Percentiles rank a stretch among this genome's conserved stretches.
phyloP scores from a whole-genome alignment of 2,888 invertebrate species.

The Caenorhabditis sp. region DNA sequence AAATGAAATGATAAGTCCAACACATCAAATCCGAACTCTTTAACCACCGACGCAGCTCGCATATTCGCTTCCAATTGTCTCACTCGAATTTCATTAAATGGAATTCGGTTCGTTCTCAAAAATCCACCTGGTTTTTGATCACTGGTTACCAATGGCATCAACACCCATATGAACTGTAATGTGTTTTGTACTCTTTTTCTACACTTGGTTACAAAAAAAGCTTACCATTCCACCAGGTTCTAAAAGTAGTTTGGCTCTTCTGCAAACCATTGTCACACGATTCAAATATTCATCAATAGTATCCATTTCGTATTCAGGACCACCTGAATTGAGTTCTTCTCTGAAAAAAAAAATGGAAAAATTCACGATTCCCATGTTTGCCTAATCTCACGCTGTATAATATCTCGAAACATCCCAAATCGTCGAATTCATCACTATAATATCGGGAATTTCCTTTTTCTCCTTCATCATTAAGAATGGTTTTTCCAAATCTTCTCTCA shows the following conservation, averaged over 20 bases:
- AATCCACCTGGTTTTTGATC: conserved; percentile 9
- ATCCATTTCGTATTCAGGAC: conserved; percentile 14
- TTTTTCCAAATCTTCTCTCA: conserved; percentile 49
- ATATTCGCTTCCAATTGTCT: conserved; percentile 45
- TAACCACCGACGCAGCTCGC: conserved; percentile 43
- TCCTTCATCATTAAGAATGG: conserved; percentile 26
- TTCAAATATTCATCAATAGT: conserved; percentile 31
- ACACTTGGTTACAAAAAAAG: background rate
- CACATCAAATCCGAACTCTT: conserved; percentile 50
- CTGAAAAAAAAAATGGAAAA: background rate
- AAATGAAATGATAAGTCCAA: conserved; percentile 48
- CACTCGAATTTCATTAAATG: conserved; percentile 20
- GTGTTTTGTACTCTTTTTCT: background rate
- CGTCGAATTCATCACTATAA: conserved; percentile 48
- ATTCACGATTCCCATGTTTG: background rate
- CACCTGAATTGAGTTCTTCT: background rate
- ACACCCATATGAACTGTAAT: conserved; percentile 31
- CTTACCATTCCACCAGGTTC: conserved; percentile 34
- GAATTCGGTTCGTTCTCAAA: conserved; percentile 2
- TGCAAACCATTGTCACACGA: conserved; percentile 34
- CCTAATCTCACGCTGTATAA: background rate
- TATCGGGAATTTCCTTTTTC: conserved; percentile 43
- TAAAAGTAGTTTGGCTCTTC: conserved; percentile 28
- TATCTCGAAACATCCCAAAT: conserved; percentile 56
- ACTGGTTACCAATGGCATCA: conserved; percentile 10